Base-by-base conservation (phyloP, 2,888 invertebrate species). In the Scelioninae gen. 1 region DNA sequence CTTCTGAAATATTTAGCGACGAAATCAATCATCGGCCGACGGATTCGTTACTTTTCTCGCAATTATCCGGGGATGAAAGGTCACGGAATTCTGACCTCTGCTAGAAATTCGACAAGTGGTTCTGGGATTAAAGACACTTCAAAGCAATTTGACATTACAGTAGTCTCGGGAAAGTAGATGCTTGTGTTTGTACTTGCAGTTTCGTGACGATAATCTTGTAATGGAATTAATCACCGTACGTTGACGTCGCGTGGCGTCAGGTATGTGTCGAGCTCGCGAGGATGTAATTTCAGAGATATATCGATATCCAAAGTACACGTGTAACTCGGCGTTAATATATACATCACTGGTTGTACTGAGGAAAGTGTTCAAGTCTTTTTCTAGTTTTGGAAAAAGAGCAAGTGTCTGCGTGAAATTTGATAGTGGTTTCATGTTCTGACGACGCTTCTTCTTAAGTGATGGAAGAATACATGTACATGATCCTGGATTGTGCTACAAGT, bases 231-330 rank as follows among this genome's bases (percentile, higher is more conserved):
- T 84, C 76, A 80, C 80, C 51, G 83, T 72, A 49, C 74, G 49
- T 82, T 82, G 77, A 84, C 84, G 77, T 82, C 77, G 75, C 82
- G 78, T 68, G 82, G 81, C 62, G 72, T 56, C 58, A 76, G 65
- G 74, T 82, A 72, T 82, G 60, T 23, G 68, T 11, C 69, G 76
- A 53, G 68, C 63, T 79, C 55, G 69, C 69, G 72, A 75, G 83
- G 84, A 86, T 85, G 85, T 84, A 85, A 84, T 85, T 85, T 85
- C 82, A 84, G 84, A 78, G 82, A 85, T 85, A 86, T 74, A 87
- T 82, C 75, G 81, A 83, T 84, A 82, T 75, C 75, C 62, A 56
- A 76, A 62, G 65, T 82, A 82, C 84, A 84, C 82, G 83, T 85
- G 84, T 83, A 84, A 68, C 60, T 51, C 56, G 51, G 56, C 66